Base-by-base conservation (phyloP, 2,888 invertebrate species). In the Mimumesa dahlbomi region DNA sequence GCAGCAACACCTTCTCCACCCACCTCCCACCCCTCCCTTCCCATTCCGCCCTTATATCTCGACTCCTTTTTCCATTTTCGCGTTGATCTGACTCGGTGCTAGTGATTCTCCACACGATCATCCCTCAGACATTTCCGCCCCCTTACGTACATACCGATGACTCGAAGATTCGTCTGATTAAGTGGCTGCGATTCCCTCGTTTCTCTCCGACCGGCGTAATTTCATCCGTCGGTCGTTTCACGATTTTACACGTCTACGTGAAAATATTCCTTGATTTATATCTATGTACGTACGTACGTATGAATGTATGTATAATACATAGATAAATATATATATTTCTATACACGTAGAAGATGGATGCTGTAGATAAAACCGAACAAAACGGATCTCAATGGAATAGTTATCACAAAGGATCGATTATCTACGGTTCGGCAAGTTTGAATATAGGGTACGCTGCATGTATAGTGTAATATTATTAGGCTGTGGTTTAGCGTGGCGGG, bases 161-260 rank as follows among this genome's bases (percentile, higher is more conserved):
- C 61, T 65, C 6, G 61, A 53, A 52, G 71, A 70, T 73, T 65
- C 72, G 29, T 36, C 57, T 68, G 75, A 76, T 76, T 69, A 71
- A 73, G 61, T 59, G 65, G 18, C 54, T 14, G 36, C 22, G 40
- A 56, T 56, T 58, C 53, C 25, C 59, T 42, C 50, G 49, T 5
- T 52, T 61, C 21, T 68, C 19, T 65, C 49, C 52, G 42, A 21
- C 40, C 49, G 36, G 42, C 54, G 49, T 57, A 65, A 73, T 73
- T 75, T 70, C 70, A 75, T 74, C 66, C 70, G 49, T 40, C 38
- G 22, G 38, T 16, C 43, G 19, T 19, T 42, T 34, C 25, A 18
- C 11, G 19, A 49, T 34, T 49, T 34, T 14, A 11, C 25, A 18
- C 49, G 34, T 34, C 34, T 16, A 34, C 34, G 4, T 36, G n/a